Base-by-base conservation (phyloP, 2,113 vertebrate species). In the Gnathonemus echidnorhynchus region DNA sequence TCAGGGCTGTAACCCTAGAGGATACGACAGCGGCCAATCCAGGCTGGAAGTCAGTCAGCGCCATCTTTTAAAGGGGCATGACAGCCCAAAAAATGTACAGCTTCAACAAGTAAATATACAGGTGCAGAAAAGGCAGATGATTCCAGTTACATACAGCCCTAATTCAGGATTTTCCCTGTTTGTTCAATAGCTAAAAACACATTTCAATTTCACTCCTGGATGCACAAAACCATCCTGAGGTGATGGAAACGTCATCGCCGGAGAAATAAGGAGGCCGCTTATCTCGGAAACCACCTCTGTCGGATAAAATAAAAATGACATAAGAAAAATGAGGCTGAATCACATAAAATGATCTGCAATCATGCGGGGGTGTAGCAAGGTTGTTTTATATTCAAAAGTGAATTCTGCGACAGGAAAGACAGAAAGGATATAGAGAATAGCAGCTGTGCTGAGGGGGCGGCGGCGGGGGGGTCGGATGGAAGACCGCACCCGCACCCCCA, bases 171-270 rank as follows among this genome's bases (percentile, higher is more conserved):
- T 88, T 88, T 88, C 53, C 87, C 87, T 4, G 56, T 62, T 88
- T 66, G 87, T 62, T 62, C 56, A 88, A 88, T 88, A 46, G 53
- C 87, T 88, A 88, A 66, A 66, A 88, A 88, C 52, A 58, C 87
- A 58, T 88, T 88, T 88, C 87, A 88, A 88, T 88, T 88, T 88
- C 87, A 88, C 87, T 88, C 87, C 56, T 46, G 87, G 53, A 45
- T 88, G 87, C 52, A 88, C 87, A 88, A 66, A 88, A 88, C 56
- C 87, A 88, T 88, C 87, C 56, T n/a, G 39, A 66, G 87, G 53
- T 66, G 56, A 62, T 88, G 56, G 56, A 88, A 62, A 88, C 56
- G 53, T 42, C 87, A 42, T 88, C 87, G 13, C 62, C 87, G 21
- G 21, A 35, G 53, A 66, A 88, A 88, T 66, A 45, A 62, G 87